phyloP scores from a whole-genome alignment of 1,140 invertebrate genomes.

The Aphis gossypii region DNA sequence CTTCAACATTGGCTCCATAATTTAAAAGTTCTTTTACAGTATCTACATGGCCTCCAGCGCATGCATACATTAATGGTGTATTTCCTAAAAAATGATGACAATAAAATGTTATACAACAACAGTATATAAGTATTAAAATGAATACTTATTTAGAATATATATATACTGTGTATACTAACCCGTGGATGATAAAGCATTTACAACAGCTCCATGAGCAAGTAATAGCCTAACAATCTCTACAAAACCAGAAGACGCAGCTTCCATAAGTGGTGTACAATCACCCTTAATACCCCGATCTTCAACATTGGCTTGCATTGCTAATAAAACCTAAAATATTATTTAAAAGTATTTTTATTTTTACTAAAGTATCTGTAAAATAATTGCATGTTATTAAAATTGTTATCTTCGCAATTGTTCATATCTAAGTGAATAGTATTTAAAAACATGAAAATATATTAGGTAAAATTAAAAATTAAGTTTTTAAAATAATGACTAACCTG shows the following conservation, averaged over 20 bases:
- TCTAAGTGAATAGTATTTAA: background rate
- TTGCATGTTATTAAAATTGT: background rate
- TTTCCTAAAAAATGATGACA: slow-evolving; percentile 71
- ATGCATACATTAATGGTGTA: slow-evolving; percentile 97
- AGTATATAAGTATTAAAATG: background rate
- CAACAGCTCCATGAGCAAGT: slow-evolving; percentile 90
- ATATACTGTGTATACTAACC: slow-evolving; percentile 67
- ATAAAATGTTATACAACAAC: background rate
- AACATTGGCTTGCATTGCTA: slow-evolving; percentile 97
- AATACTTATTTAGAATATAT: slow-evolving; percentile 22
- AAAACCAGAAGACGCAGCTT: slow-evolving; percentile 93
- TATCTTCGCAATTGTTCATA: background rate
- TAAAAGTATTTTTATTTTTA: background rate
- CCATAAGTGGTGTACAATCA: slow-evolving; percentile 97
- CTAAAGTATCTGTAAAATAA: background rate
- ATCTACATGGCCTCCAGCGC: slow-evolving; percentile 93
- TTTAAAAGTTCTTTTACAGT: slow-evolving; percentile 89
- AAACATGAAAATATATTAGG: background rate
- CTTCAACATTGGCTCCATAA: slow-evolving; percentile 93
- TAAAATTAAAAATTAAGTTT: background rate
- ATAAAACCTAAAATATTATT: slow-evolving; percentile 74
- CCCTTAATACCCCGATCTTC: slow-evolving; percentile 94
- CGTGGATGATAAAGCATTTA: slow-evolving; percentile 94
- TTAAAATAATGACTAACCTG: slow-evolving; percentile 70
- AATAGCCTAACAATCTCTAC: slow-evolving; percentile 92